Evolutionary conservation across 1,140 invertebrate genomes (phyloP), one percentile per base, ranked within the genome.

Genomic region (Trigoniulus corallinus): DNA sequence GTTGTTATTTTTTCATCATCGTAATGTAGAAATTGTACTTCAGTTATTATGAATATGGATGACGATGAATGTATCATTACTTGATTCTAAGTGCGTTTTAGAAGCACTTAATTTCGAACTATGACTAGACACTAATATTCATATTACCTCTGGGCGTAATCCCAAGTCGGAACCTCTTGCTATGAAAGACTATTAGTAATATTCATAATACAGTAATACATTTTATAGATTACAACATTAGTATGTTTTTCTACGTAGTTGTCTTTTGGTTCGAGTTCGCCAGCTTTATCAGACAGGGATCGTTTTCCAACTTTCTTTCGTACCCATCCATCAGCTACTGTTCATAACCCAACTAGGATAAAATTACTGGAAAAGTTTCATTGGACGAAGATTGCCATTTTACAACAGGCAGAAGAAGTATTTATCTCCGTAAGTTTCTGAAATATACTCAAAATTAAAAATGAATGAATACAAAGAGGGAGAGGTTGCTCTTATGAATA

Each of bases 361-460:
- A 93, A 88, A 65, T 72, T 99, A 15, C 87, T 98, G 75, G 80
- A 98, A 66, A 92, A 89, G 62, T 99, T 95, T 64, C 83, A 84
- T 15, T 98, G 95, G 95, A 91, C 84, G 18, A 73, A 88, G 40
- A 89, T 99, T 25, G 93, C 94, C 21, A 98, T 98, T 56, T 68
- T 99, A 34, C 92, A 98, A 62, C 91, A 98, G 68, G 93, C 93
- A 0, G 93, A 98, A 69, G 96, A 99, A 76, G 89, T 98, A 2
- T 99, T 99, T 67, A 95, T 94, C 64, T 97, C 94, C 56, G 88
- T 93, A 69, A 76, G 78, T 62, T 55, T 25, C n/a, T n/a, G n/a
- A n/a, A n/a, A 15, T 26, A 15, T 45, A 22, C 40, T 29, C 39
- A 21, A 51, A 55, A 51, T 20, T 50, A 50, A 50, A 1, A n/a